Base-by-base conservation (phyloP, 2,113 vertebrate genomes). In the Dipodomys spectabilis region DNA sequence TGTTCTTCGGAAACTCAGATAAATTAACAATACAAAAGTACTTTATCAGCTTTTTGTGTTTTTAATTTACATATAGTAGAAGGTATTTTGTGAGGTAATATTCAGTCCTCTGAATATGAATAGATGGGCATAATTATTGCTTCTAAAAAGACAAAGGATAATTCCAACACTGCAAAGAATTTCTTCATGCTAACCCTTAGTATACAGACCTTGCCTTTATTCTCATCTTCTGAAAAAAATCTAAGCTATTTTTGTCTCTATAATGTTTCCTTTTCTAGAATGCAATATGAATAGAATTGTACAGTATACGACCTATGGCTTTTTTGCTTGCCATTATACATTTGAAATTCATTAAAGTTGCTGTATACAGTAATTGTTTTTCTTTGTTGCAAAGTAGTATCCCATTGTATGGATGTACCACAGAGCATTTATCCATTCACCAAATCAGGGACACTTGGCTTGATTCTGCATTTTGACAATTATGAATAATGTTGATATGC, bases 251-350 rank as follows among this genome's bases (percentile, higher is more conserved):
- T 60, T 77, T 68, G 73, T 64, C 27, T 74, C 91, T 71, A 1
- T 11, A 28, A 19, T 71, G 73, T 67, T 67, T 19, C 84, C 71
- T 67, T 91, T 93, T 90, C 71, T 68, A 82, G 81, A 64, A 88
- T 35, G 35, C 18, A 53, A 30, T 73, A 75, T 11, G 39, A 82
- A 44, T 35, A 35, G 65, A 78, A 68, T 72, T 86, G 28, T 25
- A 68, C 11, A 65, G 23, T 32, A 57, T 57, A 57, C 19, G 60
- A 81, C 28, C 28, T 74, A n/a, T 32, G 49, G 60, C 62, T 81
- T 73, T 71, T 75, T 80, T 57, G 79, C 32, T 28, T 49, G 62
- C 22, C 16, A 44, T 44, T 81, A n/a, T 23, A 18, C 11, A 7
- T 75, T 20, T 53, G 81, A 84, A 78, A 92, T 16, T 83, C 74